phyloP scores from a whole-genome alignment of 2,113 vertebrate species.

The Columba livia region DNA sequence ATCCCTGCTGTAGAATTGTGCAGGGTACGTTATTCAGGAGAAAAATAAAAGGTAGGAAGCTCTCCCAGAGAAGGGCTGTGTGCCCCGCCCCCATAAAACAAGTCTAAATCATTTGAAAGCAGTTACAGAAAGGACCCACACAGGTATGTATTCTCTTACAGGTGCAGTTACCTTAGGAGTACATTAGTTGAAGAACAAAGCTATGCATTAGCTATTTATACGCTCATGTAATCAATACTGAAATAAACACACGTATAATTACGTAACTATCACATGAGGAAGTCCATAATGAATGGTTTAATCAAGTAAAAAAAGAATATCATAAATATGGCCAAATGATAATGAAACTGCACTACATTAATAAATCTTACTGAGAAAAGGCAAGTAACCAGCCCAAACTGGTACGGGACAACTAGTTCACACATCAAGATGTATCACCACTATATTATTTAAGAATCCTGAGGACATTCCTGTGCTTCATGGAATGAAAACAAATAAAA shows the following conservation, averaged over 20 bases:
- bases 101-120: conserved; percentile 53
- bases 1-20: not conserved
- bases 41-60: not conserved
- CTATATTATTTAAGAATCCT: not conserved
- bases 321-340: conserved; percentile 2
- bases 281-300: not conserved
- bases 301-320: conserved; percentile 21
- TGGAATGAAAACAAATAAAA: not conserved
- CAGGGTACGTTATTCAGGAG: conserved; percentile 17
- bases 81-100: not conserved
- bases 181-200: conserved; percentile 8
- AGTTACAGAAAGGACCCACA: not conserved
- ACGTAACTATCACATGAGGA: not conserved
- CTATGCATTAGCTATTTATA: conserved; percentile 27
- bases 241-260: conserved; percentile 19
- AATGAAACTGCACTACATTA: not conserved
- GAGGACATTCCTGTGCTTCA: not conserved
- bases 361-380: not conserved
- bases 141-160: not conserved
- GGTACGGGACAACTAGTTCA: not conserved
- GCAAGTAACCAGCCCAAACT: not conserved
- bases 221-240: not conserved
- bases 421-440: not conserved
- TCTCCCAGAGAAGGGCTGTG: conserved; percentile 29
- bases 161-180: not conserved